Evolutionary conservation across 1,140 invertebrate genomes (phyloP), one percentile per base, ranked within the genome.

Genomic region (Caenorhabditis briggsae): DNA sequence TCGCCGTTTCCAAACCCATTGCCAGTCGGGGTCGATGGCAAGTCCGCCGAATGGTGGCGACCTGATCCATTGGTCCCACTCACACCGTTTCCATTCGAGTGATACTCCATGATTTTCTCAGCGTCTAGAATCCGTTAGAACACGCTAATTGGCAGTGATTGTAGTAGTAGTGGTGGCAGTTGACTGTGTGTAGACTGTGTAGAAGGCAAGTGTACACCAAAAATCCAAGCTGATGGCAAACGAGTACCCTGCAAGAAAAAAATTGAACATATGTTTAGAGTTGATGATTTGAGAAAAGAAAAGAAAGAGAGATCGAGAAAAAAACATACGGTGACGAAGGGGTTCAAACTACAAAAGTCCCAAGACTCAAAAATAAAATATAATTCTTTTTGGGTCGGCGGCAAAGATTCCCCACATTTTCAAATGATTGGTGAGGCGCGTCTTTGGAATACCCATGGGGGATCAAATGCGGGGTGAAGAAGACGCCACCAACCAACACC

Each of bases 381-480:
- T 43, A 14, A 43, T 43, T 70, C 33, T 46, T 12, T 70, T 53
- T 33, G 33, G 64, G 18, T 78, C 46, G 25, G 46, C 33, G 5
- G 70, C 70, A 23, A 8, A 50, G 70, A 78, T 50, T 50, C 46
- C 23, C 46, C 43, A 78, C 64, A 70, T 46, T 53, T 48, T 23
- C 43, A n/a, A 53, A 78, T 78, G 70, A 78, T 78, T 78, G 70
- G 70, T 78, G 70, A 16, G 14, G 70, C 20, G 46, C 46, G 20
- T 70, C 20, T 23, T 50, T 48, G 6, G 46, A 48, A 78, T 48
- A 78, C 46, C 70, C 70, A n/a, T 50, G 46, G 70, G 70, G 70
- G 70, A 78, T 78, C 70, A 48, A n/a, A 78, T 50, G 43, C 46
- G 70, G 18, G 43, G 70, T 50, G 70, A 33, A 78, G 53, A 78